These are phyloP conservation scores for Fragum fragum DNA, from an alignment of 2,888 invertebrate species.

Conservation along the genomic window DNA sequence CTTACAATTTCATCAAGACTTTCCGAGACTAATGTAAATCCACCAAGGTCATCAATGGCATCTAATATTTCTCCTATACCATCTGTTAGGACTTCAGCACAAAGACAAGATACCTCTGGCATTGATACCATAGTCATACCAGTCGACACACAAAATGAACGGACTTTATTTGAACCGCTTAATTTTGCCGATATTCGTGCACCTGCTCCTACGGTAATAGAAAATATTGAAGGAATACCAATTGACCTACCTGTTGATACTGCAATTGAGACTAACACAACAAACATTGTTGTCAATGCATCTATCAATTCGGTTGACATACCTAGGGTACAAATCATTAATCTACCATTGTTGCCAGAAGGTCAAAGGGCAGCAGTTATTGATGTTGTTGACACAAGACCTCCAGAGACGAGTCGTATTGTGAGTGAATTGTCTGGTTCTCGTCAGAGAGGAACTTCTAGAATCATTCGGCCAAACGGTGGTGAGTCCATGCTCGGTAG, in stretches of 20 bases:
- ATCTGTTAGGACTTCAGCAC: not conserved
- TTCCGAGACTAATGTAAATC: not conserved
- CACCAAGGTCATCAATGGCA: not conserved
- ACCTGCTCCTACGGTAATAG: conserved; percentile 13
- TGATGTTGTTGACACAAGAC: conserved; percentile 29
- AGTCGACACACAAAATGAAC: conserved; percentile 13
- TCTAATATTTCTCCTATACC: not conserved
- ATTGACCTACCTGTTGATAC: not conserved
- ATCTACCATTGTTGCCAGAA: conserved; percentile 56
- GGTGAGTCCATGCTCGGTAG: conserved; percentile 22
- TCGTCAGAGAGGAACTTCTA: not conserved
- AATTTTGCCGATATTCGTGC: conserved; percentile 8
- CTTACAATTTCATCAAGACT: not conserved
- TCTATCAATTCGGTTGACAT: not conserved
- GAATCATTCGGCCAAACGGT: not conserved
- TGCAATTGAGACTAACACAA: not conserved
- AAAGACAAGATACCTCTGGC: not conserved
- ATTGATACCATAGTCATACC: conserved; percentile 14
- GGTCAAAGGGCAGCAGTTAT: conserved; percentile 58
- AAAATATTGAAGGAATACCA: not conserved
- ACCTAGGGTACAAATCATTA: conserved; percentile 48
- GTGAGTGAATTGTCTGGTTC: not conserved
- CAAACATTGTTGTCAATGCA: not conserved
- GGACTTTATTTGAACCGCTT: not conserved
- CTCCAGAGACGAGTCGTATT: not conserved